A percentile compares a stretch with the other conserved stretches of the same genome.
Conservation (phyloP, 2,113 vertebrate species). For the Dunckerocampus dactyliophorus region DNA sequence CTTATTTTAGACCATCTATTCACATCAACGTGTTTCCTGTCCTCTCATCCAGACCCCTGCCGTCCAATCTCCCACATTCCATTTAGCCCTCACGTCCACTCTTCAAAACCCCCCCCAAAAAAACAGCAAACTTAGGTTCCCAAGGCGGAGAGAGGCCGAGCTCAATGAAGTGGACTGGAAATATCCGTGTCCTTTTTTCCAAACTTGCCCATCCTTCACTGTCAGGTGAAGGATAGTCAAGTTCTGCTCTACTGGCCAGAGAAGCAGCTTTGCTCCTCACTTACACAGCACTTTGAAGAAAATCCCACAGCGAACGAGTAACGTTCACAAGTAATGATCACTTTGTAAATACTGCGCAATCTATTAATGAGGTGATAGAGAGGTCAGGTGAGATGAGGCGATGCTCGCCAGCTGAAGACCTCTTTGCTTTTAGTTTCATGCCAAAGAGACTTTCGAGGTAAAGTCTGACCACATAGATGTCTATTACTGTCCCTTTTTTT, state of each 20-base stretch:
- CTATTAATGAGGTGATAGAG: constrained; percentile 32
- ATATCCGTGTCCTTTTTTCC: constrained; percentile 65
- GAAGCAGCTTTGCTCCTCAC: constrained; percentile 44
- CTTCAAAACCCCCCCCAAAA: constrained; percentile 52
- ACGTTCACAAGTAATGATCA: constrained; percentile 42
- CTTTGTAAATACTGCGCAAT: constrained; percentile 40
- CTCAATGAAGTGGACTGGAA: constrained; percentile 70
- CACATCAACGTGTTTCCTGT: constrained; percentile 53
- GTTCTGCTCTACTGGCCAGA: constrained; percentile 62
- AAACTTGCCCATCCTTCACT: constrained; percentile 52
- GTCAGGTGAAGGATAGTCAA: constrained; percentile 66
- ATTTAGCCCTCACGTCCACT: constrained; percentile 69
- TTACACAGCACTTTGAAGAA: constrained; percentile 57
- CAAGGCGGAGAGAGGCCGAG: constrained; percentile 57
- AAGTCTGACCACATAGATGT: too few species aligned
- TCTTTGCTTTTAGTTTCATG: not conserved
- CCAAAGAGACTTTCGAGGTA: too few species aligned
- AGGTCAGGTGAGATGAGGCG: not conserved
- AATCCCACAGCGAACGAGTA: constrained; percentile 47
- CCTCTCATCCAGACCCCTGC: constrained; percentile 57
- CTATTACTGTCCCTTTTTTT: too few species aligned
- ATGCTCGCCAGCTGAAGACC: not conserved
- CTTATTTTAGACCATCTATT: constrained; percentile 78
- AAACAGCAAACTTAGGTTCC: constrained; percentile 58
- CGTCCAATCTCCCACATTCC: constrained; percentile 61